Evolutionary conservation across 2,888 invertebrate genomes (phyloP).

Genomic region (Clanis bilineata): DNA sequence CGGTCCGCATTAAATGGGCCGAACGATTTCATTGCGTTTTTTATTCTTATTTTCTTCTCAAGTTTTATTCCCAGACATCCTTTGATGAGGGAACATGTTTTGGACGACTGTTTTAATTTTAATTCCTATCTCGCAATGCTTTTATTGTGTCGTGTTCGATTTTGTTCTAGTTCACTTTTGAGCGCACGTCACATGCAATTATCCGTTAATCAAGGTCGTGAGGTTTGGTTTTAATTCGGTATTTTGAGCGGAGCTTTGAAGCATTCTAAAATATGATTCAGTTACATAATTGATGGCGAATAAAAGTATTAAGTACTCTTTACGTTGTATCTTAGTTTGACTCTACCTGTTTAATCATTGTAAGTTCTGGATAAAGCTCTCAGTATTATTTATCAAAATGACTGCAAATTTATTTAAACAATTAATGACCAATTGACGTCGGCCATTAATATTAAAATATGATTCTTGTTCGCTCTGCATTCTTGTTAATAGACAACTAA

Average conservation of each 20-base stretch:
- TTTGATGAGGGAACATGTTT: slow-evolving; percentile 64
- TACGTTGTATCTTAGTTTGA: background rate
- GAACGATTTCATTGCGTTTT: slow-evolving; percentile 71
- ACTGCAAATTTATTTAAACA: background rate
- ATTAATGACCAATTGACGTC: background rate
- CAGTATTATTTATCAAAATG: background rate
- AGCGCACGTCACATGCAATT: slow-evolving; percentile 15
- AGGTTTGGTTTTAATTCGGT: background rate
- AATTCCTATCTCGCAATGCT: slow-evolving; percentile 22
- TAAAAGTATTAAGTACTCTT: background rate
- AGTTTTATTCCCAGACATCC: slow-evolving; percentile 67
- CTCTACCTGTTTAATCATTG: background rate
- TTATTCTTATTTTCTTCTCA: slow-evolving; percentile 42
- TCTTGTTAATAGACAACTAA: slow-evolving; percentile 34
- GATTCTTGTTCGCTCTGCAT: background rate
- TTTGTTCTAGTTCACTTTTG: slow-evolving; percentile 21
- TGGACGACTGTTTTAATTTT: slow-evolving; percentile 36
- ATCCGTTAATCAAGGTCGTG: background rate
- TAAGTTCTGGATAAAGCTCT: background rate
- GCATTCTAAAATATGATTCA: background rate
- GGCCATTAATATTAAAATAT: background rate
- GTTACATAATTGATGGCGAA: background rate
- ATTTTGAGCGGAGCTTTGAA: background rate
- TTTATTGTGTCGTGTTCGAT: slow-evolving; percentile 33
- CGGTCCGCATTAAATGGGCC: slow-evolving; percentile 80